Evolutionary conservation across 92 coral and sea anemone species (phyloP).

Genomic region (Micromussa lordhowensis): DNA sequence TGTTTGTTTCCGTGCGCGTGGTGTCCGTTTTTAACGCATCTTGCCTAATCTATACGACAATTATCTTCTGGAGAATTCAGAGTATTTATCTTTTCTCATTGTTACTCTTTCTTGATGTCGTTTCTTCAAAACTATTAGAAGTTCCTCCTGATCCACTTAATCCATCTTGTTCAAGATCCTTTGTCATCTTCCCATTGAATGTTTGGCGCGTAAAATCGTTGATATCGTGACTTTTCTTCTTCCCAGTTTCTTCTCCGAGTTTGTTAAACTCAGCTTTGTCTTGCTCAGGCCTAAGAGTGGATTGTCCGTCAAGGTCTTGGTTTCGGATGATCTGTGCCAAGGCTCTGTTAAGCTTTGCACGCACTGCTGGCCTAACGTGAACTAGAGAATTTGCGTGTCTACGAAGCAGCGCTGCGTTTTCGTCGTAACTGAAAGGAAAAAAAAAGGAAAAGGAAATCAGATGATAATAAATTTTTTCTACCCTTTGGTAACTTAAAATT

Average conservation of each 20-base stretch:
- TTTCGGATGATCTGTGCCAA: constrained; percentile 41
- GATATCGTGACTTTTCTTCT: constrained; percentile 18
- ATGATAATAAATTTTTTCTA: too few relatives aligned
- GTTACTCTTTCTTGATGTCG: not conserved
- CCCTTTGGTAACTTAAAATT: too few relatives aligned
- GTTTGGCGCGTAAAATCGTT: not conserved
- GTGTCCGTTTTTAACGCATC: not conserved
- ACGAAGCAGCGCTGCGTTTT: constrained; percentile 46
- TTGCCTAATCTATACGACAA: not conserved
- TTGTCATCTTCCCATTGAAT: not conserved
- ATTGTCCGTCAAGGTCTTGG: constrained; percentile 13
- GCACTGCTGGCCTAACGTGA: constrained; percentile 13
- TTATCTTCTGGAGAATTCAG: not conserved
- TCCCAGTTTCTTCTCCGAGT: not conserved
- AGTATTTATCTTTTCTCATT: not conserved
- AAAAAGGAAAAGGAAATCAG: too few relatives aligned
- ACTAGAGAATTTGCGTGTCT: not conserved
- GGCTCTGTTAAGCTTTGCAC: constrained; percentile 33
- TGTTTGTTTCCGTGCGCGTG: not conserved
- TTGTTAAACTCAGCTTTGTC: not conserved
- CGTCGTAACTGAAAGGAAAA: constrained; percentile 28
- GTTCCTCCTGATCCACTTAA: not conserved
- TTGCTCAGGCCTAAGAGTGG: not conserved
- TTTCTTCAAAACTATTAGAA: not conserved
- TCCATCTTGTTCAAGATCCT: not conserved